Evolutionary conservation across 2,113 vertebrate genomes (phyloP), one percentile per base, ranked within the genome.

Genomic region (Grammomys dolichurus): DNA sequence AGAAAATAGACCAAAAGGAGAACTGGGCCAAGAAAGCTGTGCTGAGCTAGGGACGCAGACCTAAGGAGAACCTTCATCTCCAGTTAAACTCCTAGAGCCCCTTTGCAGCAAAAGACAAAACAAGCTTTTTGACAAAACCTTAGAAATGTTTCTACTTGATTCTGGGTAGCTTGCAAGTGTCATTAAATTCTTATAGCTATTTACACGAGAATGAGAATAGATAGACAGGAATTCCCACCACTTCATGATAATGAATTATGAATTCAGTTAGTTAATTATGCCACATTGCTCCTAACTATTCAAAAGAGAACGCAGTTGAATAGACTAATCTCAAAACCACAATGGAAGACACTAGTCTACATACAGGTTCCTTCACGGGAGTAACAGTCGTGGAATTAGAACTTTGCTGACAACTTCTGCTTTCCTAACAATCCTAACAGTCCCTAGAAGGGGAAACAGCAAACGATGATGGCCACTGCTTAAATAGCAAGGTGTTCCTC

Each of bases 401-500:
- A 84, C 67, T 67, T 94, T 88, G 54, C 28, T 76, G 31, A 51
- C 36, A 93, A 86, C 65, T 77, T 86, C 89, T 95, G 77, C n/a
- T 96, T 95, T 96, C 82, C 40, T 40, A 40, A 40, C 40, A 40
- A 40, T 76, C 46, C 46, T 89, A 87, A 36, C 43, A 92, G 89
- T 77, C 81, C 67, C 40, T 43, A 77, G 69, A 91, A 60, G 65
- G 73, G 82, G 90, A 90, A 85, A 81, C 69, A 56, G 93, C 48
- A 48, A 65, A 92, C 67, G 73, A 82, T 43, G 46, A 95, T 90
- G 36, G 85, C 20, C 65, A 88, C 92, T 48, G 43, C 48, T 63
- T 54, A 75, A 87, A 91, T 51, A 96, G 54, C 7, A 70, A 87
- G 58, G 94, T 60, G 75, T 92, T 92, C 91, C 81, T 95, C 84